Base-by-base conservation (phyloP, 2,888 invertebrate genomes). In the Bombylius major region DNA sequence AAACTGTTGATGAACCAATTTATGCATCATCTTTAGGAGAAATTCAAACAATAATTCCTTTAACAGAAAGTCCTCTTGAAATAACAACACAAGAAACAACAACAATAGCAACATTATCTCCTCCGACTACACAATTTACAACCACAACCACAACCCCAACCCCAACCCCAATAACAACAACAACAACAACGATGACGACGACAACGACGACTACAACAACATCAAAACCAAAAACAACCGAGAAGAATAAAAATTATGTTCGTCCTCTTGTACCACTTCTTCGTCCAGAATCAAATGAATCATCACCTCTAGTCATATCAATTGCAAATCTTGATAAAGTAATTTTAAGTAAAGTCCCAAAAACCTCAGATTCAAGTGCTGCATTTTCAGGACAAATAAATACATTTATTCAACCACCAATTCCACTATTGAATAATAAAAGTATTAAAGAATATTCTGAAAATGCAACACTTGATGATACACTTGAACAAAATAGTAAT, bases 291-390 rank as follows among this genome's bases (percentile, higher is more conserved):
- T 73, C 70, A 58, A 74, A 74, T 65, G 73, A 73, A 64, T 71
- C 72, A 64, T 68, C 71, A 62, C 73, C 72, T 59, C 64, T 75
- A 65, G 72, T 75, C 61, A 75, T 75, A 63, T 73, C 74, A 58
- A 70, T 75, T 62, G 70, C 72, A 56, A 75, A 73, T 64, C 65
- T 75, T 62, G 75, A 75, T 62, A 69, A 71, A 66, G 73, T 74
- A 58, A 70, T 73, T 59, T 63, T 75, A 58, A 72, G 72, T 64
- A 74, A 74, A 71, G 69, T 70, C 34, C 50, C 60, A 52, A 57
- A 57, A 54, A 11, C 44, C 11, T 1, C 34, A 31, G 68, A 70
- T 56, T 69, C 69, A 9, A 69, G 66, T 59, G 65, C 65, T 53
- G 71, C 67, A 32, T 70, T 64, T 56, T 71, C 71, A 23, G 65